phyloP scores from a whole-genome alignment of 2,797 vertebrate species.

The Apodemus agrarius region DNA sequence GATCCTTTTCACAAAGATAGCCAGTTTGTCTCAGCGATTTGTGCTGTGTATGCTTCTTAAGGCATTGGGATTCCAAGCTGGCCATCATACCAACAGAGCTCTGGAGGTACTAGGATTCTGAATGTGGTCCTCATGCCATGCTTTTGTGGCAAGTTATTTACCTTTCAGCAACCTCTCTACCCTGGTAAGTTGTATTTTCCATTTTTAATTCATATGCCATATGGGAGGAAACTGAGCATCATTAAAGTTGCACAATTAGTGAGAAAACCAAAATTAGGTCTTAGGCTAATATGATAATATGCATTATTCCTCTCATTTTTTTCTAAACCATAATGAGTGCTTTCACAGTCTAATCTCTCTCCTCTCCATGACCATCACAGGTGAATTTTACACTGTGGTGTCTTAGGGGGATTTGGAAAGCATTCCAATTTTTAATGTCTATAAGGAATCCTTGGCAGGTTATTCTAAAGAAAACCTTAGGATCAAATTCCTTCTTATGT shows the following conservation, averaged over 20 bases:
- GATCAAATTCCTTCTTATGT: conserved; percentile 85
- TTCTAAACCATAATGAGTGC: background rate
- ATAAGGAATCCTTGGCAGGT: conserved; percentile 75
- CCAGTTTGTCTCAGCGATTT: background rate
- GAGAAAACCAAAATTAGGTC: background rate
- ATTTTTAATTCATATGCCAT: background rate
- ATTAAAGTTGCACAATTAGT: background rate
- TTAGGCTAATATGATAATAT: background rate
- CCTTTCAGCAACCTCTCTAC: background rate
- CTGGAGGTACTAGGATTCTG: background rate
- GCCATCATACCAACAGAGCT: background rate
- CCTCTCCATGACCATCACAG: background rate
- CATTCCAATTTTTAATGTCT: conserved; percentile 80
- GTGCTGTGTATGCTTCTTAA: background rate
- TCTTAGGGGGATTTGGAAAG: conserved; percentile 67
- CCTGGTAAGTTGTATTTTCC: background rate
- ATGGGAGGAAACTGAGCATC: background rate
- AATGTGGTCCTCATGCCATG: background rate
- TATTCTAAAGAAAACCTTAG: conserved; percentile 63
- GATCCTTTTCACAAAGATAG: background rate
- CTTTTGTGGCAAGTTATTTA: background rate
- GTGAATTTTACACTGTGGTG: conserved; percentile 39
- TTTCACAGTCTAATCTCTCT: background rate
- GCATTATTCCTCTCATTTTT: background rate
- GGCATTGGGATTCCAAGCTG: background rate